phyloP scores from a whole-genome alignment of 2,113 vertebrate genomes.

The Tetrao urogallus region DNA sequence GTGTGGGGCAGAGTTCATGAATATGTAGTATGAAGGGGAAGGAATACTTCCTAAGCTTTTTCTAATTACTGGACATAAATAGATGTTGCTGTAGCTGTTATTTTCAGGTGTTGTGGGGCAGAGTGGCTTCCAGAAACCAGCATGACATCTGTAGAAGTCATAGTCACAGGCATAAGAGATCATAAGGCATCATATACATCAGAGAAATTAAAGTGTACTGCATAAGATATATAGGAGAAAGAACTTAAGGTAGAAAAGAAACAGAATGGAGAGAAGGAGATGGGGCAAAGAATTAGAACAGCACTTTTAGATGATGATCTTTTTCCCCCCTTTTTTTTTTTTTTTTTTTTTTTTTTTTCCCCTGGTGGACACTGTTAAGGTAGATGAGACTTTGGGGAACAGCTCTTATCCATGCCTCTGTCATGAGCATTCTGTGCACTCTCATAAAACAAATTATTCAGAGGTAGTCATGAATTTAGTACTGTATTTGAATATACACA shows the following conservation, averaged over 20 bases:
- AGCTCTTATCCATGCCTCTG: neutral
- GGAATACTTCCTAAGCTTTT: neutral
- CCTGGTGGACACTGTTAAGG: neutral
- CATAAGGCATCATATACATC: neutral
- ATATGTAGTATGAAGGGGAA: neutral
- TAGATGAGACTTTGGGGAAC: neutral
- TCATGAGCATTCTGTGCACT: rapidly evolving
- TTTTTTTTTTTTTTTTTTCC: rapidly evolving
- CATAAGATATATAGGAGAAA: neutral
- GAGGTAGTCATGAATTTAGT: rapidly evolving
- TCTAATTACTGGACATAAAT: neutral
- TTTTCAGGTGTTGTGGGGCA: neutral
- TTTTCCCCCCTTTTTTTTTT: rapidly evolving
- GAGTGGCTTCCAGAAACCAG: neutral
- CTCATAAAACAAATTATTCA: neutral
- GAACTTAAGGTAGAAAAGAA: neutral
- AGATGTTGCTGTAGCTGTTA: neutral
- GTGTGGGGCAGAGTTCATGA: too few species aligned
- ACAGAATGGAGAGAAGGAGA: neutral
- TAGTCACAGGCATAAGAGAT: neutral
- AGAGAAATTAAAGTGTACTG: neutral
- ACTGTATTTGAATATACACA: neutral
- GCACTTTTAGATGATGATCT: neutral
- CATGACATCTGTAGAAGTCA: neutral
- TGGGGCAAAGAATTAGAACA: neutral